Percentiles rank a stretch among this genome's conserved stretches.
Evolutionary conservation across 2,113 vertebrate genomes (phyloP).

Genomic region (Ptychochromis oligacanthus): DNA sequence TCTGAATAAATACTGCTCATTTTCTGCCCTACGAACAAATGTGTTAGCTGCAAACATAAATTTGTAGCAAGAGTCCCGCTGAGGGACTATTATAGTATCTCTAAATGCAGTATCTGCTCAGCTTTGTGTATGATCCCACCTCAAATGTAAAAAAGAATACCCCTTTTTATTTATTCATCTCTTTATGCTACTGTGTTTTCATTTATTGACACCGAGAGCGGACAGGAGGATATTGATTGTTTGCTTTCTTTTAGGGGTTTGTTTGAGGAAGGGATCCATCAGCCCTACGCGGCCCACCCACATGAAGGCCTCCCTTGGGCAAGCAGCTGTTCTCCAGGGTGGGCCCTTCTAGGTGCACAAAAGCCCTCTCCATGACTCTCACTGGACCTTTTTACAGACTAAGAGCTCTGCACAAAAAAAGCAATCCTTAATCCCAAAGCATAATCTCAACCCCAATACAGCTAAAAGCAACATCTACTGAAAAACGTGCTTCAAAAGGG

Average conservation of each 20-base stretch:
- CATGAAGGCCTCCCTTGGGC: slow-evolving; percentile 17
- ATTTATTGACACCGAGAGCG: slow-evolving; percentile 66
- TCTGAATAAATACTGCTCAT: slow-evolving; percentile 53
- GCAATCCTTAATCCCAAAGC: slow-evolving; percentile 47
- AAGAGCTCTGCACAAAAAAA: slow-evolving; percentile 18
- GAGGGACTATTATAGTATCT: slow-evolving; percentile 47
- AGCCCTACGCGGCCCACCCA: slow-evolving; percentile 58
- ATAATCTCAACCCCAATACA: slow-evolving; percentile 54
- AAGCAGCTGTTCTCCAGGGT: slow-evolving; percentile 32
- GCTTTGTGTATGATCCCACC: slow-evolving; percentile 30
- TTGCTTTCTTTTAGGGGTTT: slow-evolving; percentile 45
- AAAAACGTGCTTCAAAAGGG: slow-evolving; percentile 19
- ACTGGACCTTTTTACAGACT: slow-evolving; percentile 25
- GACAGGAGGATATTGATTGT: slow-evolving; percentile 72
- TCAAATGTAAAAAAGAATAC: slow-evolving; percentile 51
- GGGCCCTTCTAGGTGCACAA: slow-evolving; percentile 36
- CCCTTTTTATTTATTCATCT: slow-evolving; percentile 65
- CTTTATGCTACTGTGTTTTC: slow-evolving; percentile 54
- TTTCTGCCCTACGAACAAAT: slow-evolving; percentile 50
- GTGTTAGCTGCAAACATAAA: slow-evolving; percentile 51
- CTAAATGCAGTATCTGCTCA: slow-evolving; percentile 47
- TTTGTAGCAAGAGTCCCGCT: slow-evolving; percentile 42
- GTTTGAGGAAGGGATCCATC: slow-evolving; percentile 53
- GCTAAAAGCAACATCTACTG: slow-evolving; percentile 47
- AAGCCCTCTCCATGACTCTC: slow-evolving; percentile 28